Evolutionary conservation across 2,113 vertebrate genomes (phyloP).

Genomic region (Globicephala melas): DNA sequence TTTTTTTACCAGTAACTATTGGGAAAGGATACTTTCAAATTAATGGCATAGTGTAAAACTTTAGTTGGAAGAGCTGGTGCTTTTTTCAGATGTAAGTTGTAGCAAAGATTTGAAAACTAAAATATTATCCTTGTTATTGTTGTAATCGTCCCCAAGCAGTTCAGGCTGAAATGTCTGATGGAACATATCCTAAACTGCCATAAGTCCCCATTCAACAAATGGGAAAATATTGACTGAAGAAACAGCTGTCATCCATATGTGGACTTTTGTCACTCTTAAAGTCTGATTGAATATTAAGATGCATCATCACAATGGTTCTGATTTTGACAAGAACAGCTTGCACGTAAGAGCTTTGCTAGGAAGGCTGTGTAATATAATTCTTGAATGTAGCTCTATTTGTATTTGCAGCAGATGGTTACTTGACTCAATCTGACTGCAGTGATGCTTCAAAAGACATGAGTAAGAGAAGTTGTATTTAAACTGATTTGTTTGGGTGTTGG

Average conservation of each 20-base stretch:
- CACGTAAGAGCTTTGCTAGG: conserved; percentile 77
- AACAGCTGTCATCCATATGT: conserved; percentile 88
- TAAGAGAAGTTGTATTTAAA: conserved; percentile 74
- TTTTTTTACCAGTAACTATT: background rate
- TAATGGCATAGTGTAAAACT: background rate
- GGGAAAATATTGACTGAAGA: conserved; percentile 87
- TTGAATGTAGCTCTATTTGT: conserved; percentile 78
- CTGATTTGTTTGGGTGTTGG: conserved; percentile 78
- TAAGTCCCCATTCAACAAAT: conserved; percentile 82
- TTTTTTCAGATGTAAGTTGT: conserved; percentile 47
- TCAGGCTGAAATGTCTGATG: conserved; percentile 72
- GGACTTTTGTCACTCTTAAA: conserved; percentile 88
- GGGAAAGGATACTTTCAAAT: background rate
- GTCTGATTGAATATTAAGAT: conserved; percentile 85
- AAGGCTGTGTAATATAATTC: conserved; percentile 80
- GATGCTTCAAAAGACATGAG: conserved; percentile 78
- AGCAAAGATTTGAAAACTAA: conserved; percentile 22
- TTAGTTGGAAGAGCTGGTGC: background rate
- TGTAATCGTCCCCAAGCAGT: conserved; percentile 50
- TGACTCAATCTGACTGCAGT: conserved; percentile 79
- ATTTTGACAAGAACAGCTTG: conserved; percentile 88
- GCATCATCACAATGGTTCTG: conserved; percentile 83
- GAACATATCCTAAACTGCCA: conserved; percentile 75
- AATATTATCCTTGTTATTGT: conserved; percentile 43
- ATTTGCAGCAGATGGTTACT: conserved; percentile 85